Evolutionary conservation across 2,113 vertebrate genomes (phyloP), one percentile per base, ranked within the genome.

Genomic region (Paracanthobrama guichenoti): DNA sequence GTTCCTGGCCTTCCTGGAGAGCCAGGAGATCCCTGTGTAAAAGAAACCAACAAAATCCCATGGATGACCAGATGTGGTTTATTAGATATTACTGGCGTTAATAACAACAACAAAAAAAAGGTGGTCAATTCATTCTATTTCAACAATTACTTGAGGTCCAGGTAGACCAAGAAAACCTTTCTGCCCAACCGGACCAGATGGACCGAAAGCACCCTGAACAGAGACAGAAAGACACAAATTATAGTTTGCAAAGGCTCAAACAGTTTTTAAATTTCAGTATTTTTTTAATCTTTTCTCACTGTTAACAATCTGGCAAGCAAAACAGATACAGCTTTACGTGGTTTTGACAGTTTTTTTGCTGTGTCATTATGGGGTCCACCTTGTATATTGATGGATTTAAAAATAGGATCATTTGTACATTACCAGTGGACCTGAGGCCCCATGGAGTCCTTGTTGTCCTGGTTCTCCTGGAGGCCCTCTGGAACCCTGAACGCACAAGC

Each of bases 371-470:
- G 14, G 60, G 24, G 12, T 64, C 26, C 26, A 16, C 6, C 14
- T 31, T 7, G 12, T 64, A 14, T 66, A 71, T n/a, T 44, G 18
- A 72, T 14, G 7, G 18, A 14, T 20, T 53, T 28, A 46, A 57
- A 35, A 31, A 60, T 12, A 18, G 59, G 24, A 75, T 50, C 6
- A 31, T 59, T 24, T 20, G 6, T 11, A 6, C 8, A 79, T 88
- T 85, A 95, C 94, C 92, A 88, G 88, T 62, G 89, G 57, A 71
- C 94, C 94, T 5, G 90, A 78, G n/a, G 88, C 78, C 8, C 94
- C 94, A 3, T 86, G 57, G 6, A 0, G 64, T 7, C 94, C 94
- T 24, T 28, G 14, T 3, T 67, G 16, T 78, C 94, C 94, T 4
- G 4, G 7, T 22, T 8, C 82, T 83, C 94, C 94, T 14, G 69